Evolutionary conservation across 2,797 vertebrate genomes (phyloP), one percentile per base, ranked within the genome.

Genomic region (Poecilia wingei): DNA sequence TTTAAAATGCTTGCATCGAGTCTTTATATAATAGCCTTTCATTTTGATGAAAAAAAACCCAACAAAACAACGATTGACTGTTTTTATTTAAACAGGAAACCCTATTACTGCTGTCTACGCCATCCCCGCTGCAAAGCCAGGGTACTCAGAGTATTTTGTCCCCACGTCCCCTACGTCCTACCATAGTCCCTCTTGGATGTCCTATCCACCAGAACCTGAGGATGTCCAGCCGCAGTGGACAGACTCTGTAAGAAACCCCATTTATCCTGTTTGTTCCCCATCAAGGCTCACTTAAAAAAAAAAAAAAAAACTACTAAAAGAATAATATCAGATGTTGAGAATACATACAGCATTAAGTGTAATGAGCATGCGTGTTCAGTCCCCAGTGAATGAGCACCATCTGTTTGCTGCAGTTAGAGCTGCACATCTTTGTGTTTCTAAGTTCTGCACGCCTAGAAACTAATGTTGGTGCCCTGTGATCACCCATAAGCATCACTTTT

Each of bases 161-260:
- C 97, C 97, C 71, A 97, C 98, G 0, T 97, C 98, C 7, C 96
- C 98, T 75, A 96, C 96, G 0, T 97, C 97, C 57, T 99, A 99
- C 87, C 96, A 97, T 88, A 98, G 95, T 93, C 98, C 98, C 25
- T 97, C 97, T 86, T 99, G 98, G 98, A 98, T 99, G 97, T 97
- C 98, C 77, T 99, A 98, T 47, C 96, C 97, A 13, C 97, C 97
- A 72, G 98, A 99, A 82, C 95, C 96, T 0, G 97, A 96, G 9
- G 98, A 99, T 82, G 89, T 98, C 73, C 94, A 97, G 0, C 96
- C 96, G 76, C 98, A 98, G 91, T 99, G 98, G 98, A 96, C 97
- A 76, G 98, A 99, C 83, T 97, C 98, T 92, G 98, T 99, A 98
- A 97, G 97, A 20, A 89, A 77, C 36, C 59, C 51, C 18, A 43